These are phyloP conservation scores for Oreamnos americanus DNA, from an alignment of 2,113 vertebrate species.

Conservation along the genomic window DNA sequence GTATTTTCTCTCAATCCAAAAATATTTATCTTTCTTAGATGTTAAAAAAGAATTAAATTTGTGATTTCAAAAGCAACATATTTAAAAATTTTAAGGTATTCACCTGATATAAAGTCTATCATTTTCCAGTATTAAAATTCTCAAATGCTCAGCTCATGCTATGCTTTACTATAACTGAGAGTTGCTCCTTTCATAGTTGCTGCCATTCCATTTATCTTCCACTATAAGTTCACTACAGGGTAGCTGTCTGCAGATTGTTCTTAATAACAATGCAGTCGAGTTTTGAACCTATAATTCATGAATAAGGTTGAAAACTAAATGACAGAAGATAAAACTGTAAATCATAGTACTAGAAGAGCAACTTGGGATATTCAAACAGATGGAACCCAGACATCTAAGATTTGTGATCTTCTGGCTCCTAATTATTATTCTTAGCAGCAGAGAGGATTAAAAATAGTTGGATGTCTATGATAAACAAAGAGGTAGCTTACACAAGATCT, in stretches of 20 bases:
- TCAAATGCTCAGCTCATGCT: not conserved
- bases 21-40: not conserved
- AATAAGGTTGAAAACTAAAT: not conserved
- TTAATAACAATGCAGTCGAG: not conserved
- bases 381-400: not conserved
- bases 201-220: not conserved
- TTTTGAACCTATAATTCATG: conserved; percentile 2
- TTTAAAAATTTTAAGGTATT: not conserved
- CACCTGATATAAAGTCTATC: not conserved
- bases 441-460: not conserved
- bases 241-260: not conserved
- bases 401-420: not conserved
- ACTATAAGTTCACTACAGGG: not conserved
- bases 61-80: not conserved
- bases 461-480: not conserved
- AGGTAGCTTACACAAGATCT: not conserved
- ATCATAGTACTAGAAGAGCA: not conserved
- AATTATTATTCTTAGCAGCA: not conserved
- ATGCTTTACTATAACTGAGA: not conserved
- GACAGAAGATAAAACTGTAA: not conserved
- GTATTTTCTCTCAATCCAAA: not conserved
- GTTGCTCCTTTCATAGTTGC: not conserved
- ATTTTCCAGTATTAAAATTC: not conserved
- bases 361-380: not conserved
- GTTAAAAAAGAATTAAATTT: not conserved